A percentile compares a stretch with the other conserved stretches of the same genome.
phyloP scores from a whole-genome alignment of 1,140 invertebrate genomes.

The Dermatophagoides farinae region DNA sequence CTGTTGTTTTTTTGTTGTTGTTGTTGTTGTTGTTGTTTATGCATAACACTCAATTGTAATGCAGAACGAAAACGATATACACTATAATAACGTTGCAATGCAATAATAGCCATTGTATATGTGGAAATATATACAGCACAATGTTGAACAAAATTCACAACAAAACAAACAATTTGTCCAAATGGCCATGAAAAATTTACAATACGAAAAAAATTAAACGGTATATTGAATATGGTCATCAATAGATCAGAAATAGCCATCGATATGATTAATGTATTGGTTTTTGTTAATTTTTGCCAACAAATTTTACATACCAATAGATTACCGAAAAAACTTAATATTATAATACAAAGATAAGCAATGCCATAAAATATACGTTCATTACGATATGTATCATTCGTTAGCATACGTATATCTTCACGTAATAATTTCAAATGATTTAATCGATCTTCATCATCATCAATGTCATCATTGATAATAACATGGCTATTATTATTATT shows the following conservation, averaged over 20 bases:
- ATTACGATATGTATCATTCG: not conserved
- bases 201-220: conserved; percentile 34
- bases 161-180: conserved; percentile 28
- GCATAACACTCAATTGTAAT: too few species aligned
- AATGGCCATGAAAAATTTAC: conserved; percentile 28
- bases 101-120: conserved; percentile 33
- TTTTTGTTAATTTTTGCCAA: not conserved
- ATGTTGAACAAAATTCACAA: conserved; percentile 31
- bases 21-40: too few species aligned
- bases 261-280: not conserved
- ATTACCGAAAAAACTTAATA: conserved; percentile 26
- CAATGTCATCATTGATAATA: too few species aligned
- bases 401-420: not conserved
- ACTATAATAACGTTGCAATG: conserved; percentile 31
- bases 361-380: not conserved
- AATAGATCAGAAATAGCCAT: conserved; percentile 59
- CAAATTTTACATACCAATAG: not conserved
- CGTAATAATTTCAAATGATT: not conserved
- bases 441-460: too few species aligned
- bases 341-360: not conserved
- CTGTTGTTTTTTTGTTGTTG: too few species aligned
- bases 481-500: too few species aligned
- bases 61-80: conserved; percentile 17
- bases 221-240: conserved; percentile 62
- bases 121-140: conserved; percentile 30